Evolutionary conservation across 2,888 invertebrate species (phyloP).

Genomic region (Incurvaria masculella): DNA sequence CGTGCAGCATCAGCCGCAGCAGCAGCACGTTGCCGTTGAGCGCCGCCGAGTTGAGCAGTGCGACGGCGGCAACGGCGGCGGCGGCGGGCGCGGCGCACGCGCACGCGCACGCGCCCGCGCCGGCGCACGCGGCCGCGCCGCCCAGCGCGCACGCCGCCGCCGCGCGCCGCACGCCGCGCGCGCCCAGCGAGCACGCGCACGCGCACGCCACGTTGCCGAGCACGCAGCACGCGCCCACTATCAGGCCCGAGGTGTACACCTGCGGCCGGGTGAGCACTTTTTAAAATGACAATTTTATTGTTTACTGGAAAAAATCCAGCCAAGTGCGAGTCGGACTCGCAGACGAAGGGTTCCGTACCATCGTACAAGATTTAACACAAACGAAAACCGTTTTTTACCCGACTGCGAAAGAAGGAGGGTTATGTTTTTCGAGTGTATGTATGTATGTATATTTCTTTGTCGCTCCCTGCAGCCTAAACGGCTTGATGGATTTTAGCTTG

Average conservation of each 20-base stretch:
- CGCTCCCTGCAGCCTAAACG: no score
- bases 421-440: no score
- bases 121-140: conserved; percentile 35
- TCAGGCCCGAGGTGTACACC: conserved; percentile 44
- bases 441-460: no score
- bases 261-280: no score
- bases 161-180: conserved; percentile 34
- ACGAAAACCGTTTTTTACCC: no score
- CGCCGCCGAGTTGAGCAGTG: conserved; percentile 42
- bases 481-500: no score
- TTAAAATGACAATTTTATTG: no score
- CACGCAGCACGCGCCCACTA: conserved; percentile 44
- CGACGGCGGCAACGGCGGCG: conserved; percentile 39
- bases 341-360: no score
- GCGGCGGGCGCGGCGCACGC: conserved; percentile 29
- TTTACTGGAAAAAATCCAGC: no score
- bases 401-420: no score
- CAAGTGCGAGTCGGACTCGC: no score
- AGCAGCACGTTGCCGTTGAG: conserved; percentile 44
- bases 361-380: no score
- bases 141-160: conserved; percentile 38
- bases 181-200: conserved; percentile 32
- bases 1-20: conserved; percentile 36
- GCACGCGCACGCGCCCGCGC: conserved; percentile 38
- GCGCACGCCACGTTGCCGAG: conserved; percentile 41